A percentile compares a stretch with the other conserved stretches of the same genome.
phyloP scores from a whole-genome alignment of 2,113 vertebrate species.

The Climacteris rufus region DNA sequence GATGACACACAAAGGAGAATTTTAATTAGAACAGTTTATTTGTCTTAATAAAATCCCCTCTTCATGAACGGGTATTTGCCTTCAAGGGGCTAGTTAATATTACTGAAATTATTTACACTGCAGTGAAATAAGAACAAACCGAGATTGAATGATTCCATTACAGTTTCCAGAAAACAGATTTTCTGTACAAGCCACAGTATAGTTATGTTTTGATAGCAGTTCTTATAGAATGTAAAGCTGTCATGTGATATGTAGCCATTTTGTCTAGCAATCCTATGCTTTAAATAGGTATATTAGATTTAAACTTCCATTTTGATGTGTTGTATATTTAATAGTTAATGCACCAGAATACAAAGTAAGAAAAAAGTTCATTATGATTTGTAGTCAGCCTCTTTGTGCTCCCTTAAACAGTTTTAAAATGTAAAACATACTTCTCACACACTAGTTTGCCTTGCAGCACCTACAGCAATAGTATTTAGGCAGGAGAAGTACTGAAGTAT shows the following conservation, averaged over 20 bases:
- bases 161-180: slow-evolving; percentile 44
- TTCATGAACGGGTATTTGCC: slow-evolving; percentile 53
- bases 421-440: background rate
- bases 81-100: slow-evolving; percentile 63
- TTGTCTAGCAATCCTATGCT: slow-evolving; percentile 27
- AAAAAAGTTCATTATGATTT: slow-evolving; percentile 28
- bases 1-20: slow-evolving; percentile 59
- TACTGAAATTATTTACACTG: slow-evolving; percentile 70
- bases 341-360: slow-evolving; percentile 28
- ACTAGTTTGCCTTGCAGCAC: slow-evolving; percentile 10
- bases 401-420: slow-evolving; percentile 19
- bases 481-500: slow-evolving; percentile 22
- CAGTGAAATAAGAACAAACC: slow-evolving; percentile 64
- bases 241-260: slow-evolving; percentile 6
- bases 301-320: slow-evolving; percentile 39
- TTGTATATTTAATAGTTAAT: slow-evolving; percentile 41
- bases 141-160: slow-evolving; percentile 29
- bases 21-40: slow-evolving; percentile 64
- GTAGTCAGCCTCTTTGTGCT: slow-evolving; percentile 16
- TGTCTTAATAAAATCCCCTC: slow-evolving; percentile 71
- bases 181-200: slow-evolving; percentile 66
- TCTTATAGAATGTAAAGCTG: slow-evolving; percentile 57
- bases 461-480: background rate
- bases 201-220: slow-evolving; percentile 54
- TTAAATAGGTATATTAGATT: slow-evolving; percentile 56